A percentile compares a stretch with the other conserved stretches of the same genome.
These are phyloP conservation scores for Centropristis striata DNA, from an alignment of 2,113 vertebrate genomes.

Conservation along the genomic window DNA sequence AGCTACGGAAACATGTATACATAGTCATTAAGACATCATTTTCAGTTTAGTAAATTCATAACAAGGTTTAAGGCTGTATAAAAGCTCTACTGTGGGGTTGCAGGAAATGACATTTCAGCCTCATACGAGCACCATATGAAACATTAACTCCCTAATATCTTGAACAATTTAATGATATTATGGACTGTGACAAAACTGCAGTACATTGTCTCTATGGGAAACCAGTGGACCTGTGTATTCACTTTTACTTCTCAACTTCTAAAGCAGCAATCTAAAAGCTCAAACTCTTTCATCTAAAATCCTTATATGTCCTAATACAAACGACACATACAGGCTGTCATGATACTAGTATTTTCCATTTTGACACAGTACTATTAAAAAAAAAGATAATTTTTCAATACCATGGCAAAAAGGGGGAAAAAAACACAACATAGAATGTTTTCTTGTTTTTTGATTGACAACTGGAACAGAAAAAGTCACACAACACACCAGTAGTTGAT, in stretches of 20 bases:
- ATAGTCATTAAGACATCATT: background rate
- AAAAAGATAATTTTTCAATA: too few species aligned
- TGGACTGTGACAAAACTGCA: conserved; percentile 42
- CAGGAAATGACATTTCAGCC: conserved; percentile 43
- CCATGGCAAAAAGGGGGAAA: too few species aligned
- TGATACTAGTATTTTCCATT: too few species aligned
- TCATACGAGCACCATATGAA: conserved; percentile 17
- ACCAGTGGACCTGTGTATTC: conserved; percentile 7
- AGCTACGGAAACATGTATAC: background rate
- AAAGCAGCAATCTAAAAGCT: background rate
- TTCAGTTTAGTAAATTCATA: conserved; percentile 1
- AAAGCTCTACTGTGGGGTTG: background rate
- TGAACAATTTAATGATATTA: conserved; percentile 43
- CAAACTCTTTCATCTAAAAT: background rate
- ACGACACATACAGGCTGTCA: background rate
- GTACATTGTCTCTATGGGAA: conserved; percentile 7
- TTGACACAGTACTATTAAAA: too few species aligned
- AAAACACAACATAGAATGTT: too few species aligned
- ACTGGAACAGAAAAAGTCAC: too few species aligned
- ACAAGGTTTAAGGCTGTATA: background rate
- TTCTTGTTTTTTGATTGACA: too few species aligned
- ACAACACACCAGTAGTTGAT: too few species aligned
- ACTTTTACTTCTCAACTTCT: conserved; percentile 20
- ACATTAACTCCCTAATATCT: conserved; percentile 54
- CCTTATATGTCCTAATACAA: background rate